Conservation (phyloP, 2,113 vertebrate genomes). For the Ammodytes dubius region DNA sequence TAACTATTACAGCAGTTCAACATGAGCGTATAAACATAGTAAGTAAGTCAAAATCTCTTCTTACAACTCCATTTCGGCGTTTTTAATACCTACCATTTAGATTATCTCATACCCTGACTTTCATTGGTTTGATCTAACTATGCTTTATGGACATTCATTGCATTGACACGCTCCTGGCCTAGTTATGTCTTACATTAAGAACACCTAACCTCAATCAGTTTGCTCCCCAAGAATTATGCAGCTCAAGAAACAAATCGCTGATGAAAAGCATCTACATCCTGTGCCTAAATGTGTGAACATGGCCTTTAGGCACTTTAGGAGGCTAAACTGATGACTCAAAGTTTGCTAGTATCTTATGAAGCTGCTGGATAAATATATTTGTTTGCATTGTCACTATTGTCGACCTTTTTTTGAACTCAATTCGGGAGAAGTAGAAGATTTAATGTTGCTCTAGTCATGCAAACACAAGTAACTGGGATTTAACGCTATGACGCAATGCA, state of each 20-base stretch:
- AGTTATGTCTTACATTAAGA: constrained; percentile 18
- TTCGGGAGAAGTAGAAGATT: constrained; percentile 11
- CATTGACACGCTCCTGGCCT: neutral
- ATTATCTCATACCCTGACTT: neutral
- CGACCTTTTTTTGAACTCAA: constrained; percentile 16
- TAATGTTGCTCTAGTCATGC: constrained; percentile 22
- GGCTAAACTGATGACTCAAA: constrained; percentile 8
- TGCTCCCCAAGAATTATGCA: constrained; percentile 20
- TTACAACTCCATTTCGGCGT: too few species aligned
- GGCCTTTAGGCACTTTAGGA: neutral
- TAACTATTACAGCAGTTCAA: too few species aligned
- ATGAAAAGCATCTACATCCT: constrained; percentile 26
- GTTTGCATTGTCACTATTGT: neutral
- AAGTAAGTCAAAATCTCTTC: too few species aligned
- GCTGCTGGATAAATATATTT: constrained; percentile 2
- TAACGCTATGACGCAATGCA: constrained; percentile 69
- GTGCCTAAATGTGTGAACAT: constrained; percentile 9
- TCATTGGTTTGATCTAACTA: constrained; percentile 32
- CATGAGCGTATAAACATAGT: too few species aligned
- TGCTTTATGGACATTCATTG: constrained; percentile 13
- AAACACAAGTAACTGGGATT: constrained; percentile 56
- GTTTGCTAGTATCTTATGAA: constrained; percentile 18
- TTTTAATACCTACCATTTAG: neutral
- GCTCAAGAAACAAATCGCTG: constrained; percentile 10
- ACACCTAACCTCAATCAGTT: constrained; percentile 48